phyloP scores from a whole-genome alignment of 2,113 vertebrate genomes.

The Triplophysa siluroides region DNA sequence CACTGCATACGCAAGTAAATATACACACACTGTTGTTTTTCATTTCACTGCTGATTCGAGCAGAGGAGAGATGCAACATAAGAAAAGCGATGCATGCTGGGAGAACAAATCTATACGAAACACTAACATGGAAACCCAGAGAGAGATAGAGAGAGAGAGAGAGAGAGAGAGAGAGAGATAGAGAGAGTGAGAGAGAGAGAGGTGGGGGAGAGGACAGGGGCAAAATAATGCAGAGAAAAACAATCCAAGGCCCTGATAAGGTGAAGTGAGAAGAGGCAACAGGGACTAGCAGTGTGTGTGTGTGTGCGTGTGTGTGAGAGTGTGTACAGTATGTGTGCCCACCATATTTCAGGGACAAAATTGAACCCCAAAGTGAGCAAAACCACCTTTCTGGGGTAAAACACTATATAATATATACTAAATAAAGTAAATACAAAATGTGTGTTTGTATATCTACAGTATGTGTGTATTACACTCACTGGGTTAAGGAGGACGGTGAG shows the following conservation, averaged over 20 bases:
- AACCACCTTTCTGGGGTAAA: no score
- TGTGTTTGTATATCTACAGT: background rate
- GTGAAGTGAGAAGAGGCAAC: background rate
- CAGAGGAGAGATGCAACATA: slow-evolving; percentile 56
- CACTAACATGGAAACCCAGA: slow-evolving; percentile 47
- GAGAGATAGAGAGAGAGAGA: background rate
- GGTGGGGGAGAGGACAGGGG: background rate
- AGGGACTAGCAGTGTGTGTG: background rate
- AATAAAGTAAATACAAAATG: background rate
- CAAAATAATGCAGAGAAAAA: slow-evolving; percentile 19
- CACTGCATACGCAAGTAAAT: background rate
- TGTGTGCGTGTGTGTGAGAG: background rate
- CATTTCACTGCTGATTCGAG: slow-evolving; percentile 67
- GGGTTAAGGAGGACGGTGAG: slow-evolving; percentile 95
- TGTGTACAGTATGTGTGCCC: no score
- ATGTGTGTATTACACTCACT: slow-evolving; percentile 75
- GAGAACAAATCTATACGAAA: slow-evolving; percentile 57
- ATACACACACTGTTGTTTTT: slow-evolving; percentile 49
- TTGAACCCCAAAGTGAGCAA: background rate
- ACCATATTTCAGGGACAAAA: no score
- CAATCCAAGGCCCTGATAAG: slow-evolving; percentile 16
- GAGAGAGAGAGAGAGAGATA: background rate
- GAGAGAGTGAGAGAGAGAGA: background rate
- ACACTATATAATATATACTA: no score
- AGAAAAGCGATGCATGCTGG: slow-evolving; percentile 44